Conservation (phyloP, 1,140 invertebrate species). For the Drosophila tropicalis region DNA sequence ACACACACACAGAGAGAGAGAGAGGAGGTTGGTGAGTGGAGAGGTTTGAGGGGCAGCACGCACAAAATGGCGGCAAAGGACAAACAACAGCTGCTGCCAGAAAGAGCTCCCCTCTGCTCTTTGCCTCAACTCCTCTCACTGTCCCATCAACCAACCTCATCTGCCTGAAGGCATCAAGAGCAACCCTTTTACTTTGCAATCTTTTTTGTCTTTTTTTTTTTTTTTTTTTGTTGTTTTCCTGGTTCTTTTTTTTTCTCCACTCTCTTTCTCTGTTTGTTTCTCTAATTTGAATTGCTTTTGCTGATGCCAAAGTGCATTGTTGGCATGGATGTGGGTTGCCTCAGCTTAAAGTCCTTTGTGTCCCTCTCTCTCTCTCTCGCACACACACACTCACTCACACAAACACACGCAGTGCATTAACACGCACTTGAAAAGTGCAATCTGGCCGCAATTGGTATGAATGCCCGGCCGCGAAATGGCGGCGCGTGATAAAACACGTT, state of each 20-base stretch:
- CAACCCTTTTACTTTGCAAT: conserved; percentile 34
- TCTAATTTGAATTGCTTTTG: conserved; percentile 57
- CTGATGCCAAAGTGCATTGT: conserved; percentile 28
- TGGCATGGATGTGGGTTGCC: conserved; percentile 11
- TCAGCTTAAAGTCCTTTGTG: conserved; percentile 51
- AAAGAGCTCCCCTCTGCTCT: conserved; percentile 28
- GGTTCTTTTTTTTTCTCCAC: conserved; percentile 41
- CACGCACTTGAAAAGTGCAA: conserved; percentile 79
- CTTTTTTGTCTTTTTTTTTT: conserved; percentile 25
- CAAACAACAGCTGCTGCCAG: conserved; percentile 76
- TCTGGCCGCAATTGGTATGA: conserved; percentile 80
- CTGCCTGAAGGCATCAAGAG: conserved; percentile 39
- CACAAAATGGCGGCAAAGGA: conserved; percentile 80
- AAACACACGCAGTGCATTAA: conserved; percentile 68
- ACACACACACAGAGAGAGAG: conserved; percentile 16
- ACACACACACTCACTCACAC: neutral
- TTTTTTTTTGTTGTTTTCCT: conserved; percentile 39
- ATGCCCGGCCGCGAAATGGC: conserved; percentile 78
- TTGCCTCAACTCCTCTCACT: conserved; percentile 15
- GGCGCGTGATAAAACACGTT: conserved; percentile 82
- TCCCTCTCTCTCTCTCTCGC: neutral
- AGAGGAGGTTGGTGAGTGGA: neutral
- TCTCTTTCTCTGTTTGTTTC: conserved; percentile 47
- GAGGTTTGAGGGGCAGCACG: conserved; percentile 27
- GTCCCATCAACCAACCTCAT: conserved; percentile 11